phyloP scores from a whole-genome alignment of 2,113 vertebrate genomes.

The Ophthalmolycus amberensis region DNA sequence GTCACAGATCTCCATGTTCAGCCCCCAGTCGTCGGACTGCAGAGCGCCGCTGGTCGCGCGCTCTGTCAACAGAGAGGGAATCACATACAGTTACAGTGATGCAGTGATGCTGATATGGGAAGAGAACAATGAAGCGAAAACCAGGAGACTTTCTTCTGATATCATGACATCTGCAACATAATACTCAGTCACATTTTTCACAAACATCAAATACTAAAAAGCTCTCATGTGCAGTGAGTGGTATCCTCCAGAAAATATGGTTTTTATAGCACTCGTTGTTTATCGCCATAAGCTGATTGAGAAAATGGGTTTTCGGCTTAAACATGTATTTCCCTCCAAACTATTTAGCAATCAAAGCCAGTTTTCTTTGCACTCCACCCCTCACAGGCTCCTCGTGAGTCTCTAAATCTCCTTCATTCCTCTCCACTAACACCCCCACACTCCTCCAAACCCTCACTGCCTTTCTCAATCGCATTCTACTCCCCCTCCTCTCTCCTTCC shows the following conservation, averaged over 20 bases:
- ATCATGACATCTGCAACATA: not conserved
- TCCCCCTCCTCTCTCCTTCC: constrained; percentile 7
- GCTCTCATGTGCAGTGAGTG: not conserved
- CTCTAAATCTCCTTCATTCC: constrained; percentile 71
- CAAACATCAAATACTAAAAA: not conserved
- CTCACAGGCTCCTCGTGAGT: constrained; percentile 59
- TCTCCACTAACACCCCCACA: constrained; percentile 29
- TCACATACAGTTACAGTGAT: not conserved
- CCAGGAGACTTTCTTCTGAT: not conserved
- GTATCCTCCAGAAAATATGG: accelerated
- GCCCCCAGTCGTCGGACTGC: constrained; percentile 82
- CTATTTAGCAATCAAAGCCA: constrained; percentile 53
- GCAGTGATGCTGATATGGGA: not conserved
- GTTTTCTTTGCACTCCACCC: constrained; percentile 45
- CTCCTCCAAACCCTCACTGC: constrained; percentile 5
- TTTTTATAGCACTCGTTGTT: not conserved
- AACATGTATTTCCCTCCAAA: constrained; percentile 14
- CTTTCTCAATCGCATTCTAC: constrained; percentile 34
- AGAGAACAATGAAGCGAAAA: not conserved
- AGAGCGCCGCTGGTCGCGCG: constrained; percentile 74
- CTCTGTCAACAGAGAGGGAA: constrained; percentile 68
- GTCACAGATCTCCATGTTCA: constrained; percentile 86
- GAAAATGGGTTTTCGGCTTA: not conserved
- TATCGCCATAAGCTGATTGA: not conserved
- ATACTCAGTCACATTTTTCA: not conserved